Evolutionary conservation across 2,888 invertebrate species (phyloP).

Genomic region (Strigamia transsilvanica): DNA sequence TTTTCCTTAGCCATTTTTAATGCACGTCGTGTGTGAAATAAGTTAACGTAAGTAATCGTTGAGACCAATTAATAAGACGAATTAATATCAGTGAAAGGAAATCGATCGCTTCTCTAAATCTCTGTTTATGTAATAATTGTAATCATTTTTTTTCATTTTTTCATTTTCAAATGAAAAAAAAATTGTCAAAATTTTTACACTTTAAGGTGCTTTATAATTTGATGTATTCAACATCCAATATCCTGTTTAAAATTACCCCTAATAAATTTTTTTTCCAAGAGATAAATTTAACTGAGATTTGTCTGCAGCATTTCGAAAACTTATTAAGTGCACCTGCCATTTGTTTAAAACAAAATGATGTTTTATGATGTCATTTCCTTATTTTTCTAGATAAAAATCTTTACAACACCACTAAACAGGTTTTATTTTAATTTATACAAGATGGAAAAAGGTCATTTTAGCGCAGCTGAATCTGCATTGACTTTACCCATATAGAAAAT

Average conservation of each 20-base stretch:
- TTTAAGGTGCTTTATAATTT: background rate
- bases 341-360: constrained; percentile 12
- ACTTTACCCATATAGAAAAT: background rate
- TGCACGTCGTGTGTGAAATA: constrained; percentile 2
- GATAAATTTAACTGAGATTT: constrained; percentile 35
- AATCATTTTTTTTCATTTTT: too few species aligned
- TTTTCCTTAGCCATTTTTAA: background rate
- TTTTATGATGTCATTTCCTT: constrained; percentile 38
- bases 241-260: background rate
- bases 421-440: constrained; percentile 31
- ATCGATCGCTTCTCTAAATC: background rate
- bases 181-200: background rate
- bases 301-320: constrained; percentile 5
- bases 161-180: background rate
- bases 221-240: background rate
- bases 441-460: constrained; percentile 35
- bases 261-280: background rate
- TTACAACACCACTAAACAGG: constrained; percentile 18
- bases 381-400: constrained; percentile 36
- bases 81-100: background rate
- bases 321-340: constrained; percentile 33
- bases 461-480: background rate
- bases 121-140: background rate
- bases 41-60: background rate
- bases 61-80: background rate